Conservation (phyloP, 1,140 invertebrate species). For the Alviniconcha marisindica region DNA sequence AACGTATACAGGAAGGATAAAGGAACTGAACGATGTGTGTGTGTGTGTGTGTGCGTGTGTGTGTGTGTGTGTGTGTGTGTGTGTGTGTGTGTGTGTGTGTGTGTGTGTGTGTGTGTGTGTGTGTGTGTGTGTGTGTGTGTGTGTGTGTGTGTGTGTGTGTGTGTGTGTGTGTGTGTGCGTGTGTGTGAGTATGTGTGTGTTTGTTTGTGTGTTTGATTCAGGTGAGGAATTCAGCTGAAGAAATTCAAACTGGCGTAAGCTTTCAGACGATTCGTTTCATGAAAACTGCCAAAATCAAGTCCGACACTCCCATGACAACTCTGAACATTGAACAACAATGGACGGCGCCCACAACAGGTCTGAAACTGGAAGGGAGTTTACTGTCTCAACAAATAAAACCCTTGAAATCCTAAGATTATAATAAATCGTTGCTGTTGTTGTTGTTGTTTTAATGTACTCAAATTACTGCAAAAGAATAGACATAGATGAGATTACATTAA, state of each 20-base stretch:
- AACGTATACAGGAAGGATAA: no score
- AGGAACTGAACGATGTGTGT: no score
- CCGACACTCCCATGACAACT: constrained; percentile 23
- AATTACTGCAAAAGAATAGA: no score
- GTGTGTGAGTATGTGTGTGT: not conserved
- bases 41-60: no score
- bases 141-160: not conserved
- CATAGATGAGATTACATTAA: no score
- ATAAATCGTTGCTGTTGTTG: no score
- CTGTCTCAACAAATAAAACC: no score
- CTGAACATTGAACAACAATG: constrained; percentile 25
- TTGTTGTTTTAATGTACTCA: no score
- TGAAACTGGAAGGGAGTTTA: no score
- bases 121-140: not conserved
- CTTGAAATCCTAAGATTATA: no score
- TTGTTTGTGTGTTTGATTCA: not conserved
- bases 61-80: not conserved
- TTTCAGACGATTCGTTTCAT: constrained; percentile 32
- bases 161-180: not conserved
- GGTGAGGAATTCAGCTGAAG: constrained; percentile 25
- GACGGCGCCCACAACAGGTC: constrained; percentile 25
- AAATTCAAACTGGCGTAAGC: constrained; percentile 24
- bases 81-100: not conserved
- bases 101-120: constrained; percentile 8
- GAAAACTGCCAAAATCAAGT: constrained; percentile 11